phyloP scores from a whole-genome alignment of 2,113 vertebrate species.

The Regulus satrapa region DNA sequence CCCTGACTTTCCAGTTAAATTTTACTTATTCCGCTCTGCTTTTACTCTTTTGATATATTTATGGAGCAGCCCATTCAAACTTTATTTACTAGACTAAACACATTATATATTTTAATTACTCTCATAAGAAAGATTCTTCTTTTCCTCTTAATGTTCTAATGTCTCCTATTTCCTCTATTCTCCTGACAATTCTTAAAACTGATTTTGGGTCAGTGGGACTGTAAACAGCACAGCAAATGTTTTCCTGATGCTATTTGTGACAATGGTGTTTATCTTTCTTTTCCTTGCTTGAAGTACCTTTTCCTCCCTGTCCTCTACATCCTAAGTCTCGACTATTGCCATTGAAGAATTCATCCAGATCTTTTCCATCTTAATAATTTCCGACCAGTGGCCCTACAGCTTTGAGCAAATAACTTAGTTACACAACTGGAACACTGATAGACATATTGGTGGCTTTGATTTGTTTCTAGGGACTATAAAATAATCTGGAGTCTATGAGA shows the following conservation, averaged over 20 bases:
- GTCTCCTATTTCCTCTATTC: neutral
- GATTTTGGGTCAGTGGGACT: neutral
- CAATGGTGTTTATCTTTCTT: neutral
- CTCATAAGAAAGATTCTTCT: neutral
- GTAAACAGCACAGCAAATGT: neutral
- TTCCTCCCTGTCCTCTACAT: neutral
- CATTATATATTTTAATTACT: neutral
- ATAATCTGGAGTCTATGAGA: neutral
- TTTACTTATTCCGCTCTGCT: neutral
- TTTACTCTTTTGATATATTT: neutral
- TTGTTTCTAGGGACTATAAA: neutral
- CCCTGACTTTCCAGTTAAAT: neutral
- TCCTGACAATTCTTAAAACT: neutral
- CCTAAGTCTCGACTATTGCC: neutral
- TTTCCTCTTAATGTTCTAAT: neutral
- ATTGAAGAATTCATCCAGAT: neutral
- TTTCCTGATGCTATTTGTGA: neutral
- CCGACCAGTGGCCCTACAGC: neutral
- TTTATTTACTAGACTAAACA: conserved; percentile 25
- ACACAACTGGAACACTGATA: neutral
- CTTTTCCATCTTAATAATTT: neutral
- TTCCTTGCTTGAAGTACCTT: neutral
- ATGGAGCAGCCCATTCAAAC: neutral
- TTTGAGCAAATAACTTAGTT: neutral
- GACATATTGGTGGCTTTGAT: neutral